Evolutionary conservation across 2,113 vertebrate species (phyloP), one percentile per base, ranked within the genome.

Genomic region (Gobio gobio): DNA sequence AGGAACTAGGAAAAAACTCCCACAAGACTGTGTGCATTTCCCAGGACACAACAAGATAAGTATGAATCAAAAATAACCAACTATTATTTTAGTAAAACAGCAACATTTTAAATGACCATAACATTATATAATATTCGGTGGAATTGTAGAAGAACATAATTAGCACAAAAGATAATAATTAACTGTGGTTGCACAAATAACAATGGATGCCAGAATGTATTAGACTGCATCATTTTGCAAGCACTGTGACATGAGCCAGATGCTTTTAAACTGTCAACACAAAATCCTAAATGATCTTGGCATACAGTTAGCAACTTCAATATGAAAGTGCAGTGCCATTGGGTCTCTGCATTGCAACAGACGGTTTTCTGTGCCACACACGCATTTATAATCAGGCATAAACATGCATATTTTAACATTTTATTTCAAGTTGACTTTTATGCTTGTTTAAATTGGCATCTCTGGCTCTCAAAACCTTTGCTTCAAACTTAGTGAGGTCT

Each of bases 191-290:
- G 18, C 63, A 75, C 45, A 86, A 63, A 63, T 85, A 49, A 26
- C 45, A 18, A 49, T 18, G 16, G 18, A 66, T 75, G 81, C 56
- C 73, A 87, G 1, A 79, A 82, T 58, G 63, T 78, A 79, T 72
- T n/a, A 72, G 68, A 47, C 36, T 54, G 45, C 40, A 89, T 75
- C 1, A 10, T 36, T 83, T 58, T 86, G 64, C 64, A 58, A 63
- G 58, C 59, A 18, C 82, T 29, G 56, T 87, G 78, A 84, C 86
- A 82, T 63, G 61, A 86, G 56, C 36, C 85, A 78, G 54, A 56
- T 43, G 40, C 78, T 82, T 83, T 83, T 64, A 88, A 84, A 51
- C 61, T 78, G 83, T 87, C 63, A 83, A 72, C 64, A 86, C 61
- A 49, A 72, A 78, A 54, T 85, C 26, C 43, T 33, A 24, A 82